Conservation (phyloP, 1,140 invertebrate genomes). For the Neoseiulus cucumeris region DNA sequence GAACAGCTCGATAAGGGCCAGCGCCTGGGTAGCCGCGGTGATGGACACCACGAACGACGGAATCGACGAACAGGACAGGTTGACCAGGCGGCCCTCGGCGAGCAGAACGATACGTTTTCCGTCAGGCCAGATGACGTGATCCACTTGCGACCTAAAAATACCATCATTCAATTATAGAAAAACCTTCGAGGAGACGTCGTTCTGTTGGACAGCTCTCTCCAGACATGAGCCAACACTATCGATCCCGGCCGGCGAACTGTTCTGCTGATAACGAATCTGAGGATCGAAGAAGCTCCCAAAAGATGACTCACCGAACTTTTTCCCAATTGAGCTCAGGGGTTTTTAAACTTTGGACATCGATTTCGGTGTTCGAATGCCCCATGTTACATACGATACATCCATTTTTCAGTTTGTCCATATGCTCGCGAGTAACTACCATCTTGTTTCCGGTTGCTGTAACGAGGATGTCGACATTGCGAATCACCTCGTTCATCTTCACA, state of each 20-base stretch:
- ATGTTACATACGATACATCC: conserved; percentile 93
- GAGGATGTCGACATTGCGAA: conserved; percentile 75
- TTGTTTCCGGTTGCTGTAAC: conserved; percentile 85
- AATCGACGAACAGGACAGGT: conserved; percentile 87
- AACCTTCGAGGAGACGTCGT: too few relatives aligned
- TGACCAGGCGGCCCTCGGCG: conserved; percentile 77
- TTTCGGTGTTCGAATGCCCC: conserved; percentile 95
- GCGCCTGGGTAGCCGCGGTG: conserved; percentile 75
- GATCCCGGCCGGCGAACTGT: too few relatives aligned
- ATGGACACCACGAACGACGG: conserved; percentile 93
- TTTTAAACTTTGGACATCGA: conserved; percentile 79
- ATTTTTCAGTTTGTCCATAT: conserved; percentile 93
- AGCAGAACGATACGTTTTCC: conserved; percentile 46
- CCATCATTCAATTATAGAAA: neutral
- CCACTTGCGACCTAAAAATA: conserved; percentile 52
- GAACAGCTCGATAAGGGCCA: conserved; percentile 86
- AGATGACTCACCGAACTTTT: conserved; percentile 63
- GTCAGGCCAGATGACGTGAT: conserved; percentile 34
- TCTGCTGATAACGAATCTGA: too few relatives aligned
- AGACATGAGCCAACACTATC: too few relatives aligned
- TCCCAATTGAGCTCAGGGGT: conserved; percentile 91
- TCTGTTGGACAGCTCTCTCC: too few relatives aligned
- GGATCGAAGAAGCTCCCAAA: too few relatives aligned
- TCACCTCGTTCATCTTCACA: conserved; percentile 78
- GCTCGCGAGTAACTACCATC: conserved; percentile 77